Base-by-base conservation (phyloP, 2,888 invertebrate species). In the Entomobrya proxima region DNA sequence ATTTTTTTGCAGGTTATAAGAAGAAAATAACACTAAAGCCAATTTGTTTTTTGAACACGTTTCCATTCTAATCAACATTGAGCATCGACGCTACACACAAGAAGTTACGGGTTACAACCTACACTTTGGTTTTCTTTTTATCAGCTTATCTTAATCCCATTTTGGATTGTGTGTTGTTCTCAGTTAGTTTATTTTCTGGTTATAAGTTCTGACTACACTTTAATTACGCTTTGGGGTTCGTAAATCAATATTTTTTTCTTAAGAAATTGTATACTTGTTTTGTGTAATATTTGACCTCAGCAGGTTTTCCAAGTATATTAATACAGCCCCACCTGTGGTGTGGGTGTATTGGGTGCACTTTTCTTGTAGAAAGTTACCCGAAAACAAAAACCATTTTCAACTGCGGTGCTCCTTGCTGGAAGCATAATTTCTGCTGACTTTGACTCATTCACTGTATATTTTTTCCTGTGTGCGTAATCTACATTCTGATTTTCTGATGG, bases 11-110 rank as follows among this genome's bases (percentile, higher is more conserved):
- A 32, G 35, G 5, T 44, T 44, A 44, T 9, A 44, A 44, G 9
- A 7, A 7, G 44, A 44, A 7, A 11, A 7, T 11, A 44, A 44
- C 44, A 44, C 44, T 30, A 30, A 61, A 40, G 15, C 69, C 69
- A 69, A 69, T 69, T 69, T 69, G 69, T 69, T 40, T 69, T 40
- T 1, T 35, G n/a, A n/a, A 44, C 69, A 69, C 44, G 44, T 44
- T 18, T 69, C 18, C 24, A 40, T 69, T 37, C 40, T 21, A 24
- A 69, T 40, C 44, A 37, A 37, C 37, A 44, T n/a, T n/a, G n/a
- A n/a, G n/a, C n/a, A n/a, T n/a, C n/a, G n/a, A n/a, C n/a, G n/a
- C n/a, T n/a, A n/a, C n/a, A n/a, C n/a, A n/a, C n/a, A n/a, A n/a
- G n/a, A n/a, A n/a, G n/a, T n/a, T n/a, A n/a, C n/a, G n/a, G n/a